Conservation (phyloP, 1,140 invertebrate genomes). For the Ridgeia piscesae region DNA sequence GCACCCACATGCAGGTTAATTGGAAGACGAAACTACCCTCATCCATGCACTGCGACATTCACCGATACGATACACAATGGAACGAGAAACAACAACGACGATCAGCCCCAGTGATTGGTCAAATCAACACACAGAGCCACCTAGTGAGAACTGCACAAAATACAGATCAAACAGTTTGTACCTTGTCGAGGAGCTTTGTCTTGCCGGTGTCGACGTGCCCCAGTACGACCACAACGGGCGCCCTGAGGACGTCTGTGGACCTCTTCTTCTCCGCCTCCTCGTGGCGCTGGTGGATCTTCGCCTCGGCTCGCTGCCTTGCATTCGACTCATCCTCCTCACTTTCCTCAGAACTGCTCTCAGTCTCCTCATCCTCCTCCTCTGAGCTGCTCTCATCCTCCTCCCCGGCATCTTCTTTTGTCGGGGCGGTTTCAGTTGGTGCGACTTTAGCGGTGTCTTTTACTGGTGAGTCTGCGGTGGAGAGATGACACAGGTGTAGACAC, state of each 20-base stretch:
- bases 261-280: conserved; percentile 82
- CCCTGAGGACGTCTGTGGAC: conserved; percentile 77
- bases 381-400: background rate
- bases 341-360: conserved; percentile 7
- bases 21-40: too few species aligned
- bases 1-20: too few species aligned
- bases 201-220: conserved; percentile 99
- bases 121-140: background rate
- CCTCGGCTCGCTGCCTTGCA: background rate
- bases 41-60: too few species aligned
- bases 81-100: too few species aligned
- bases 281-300: conserved; percentile 63
- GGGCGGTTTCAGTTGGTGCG: background rate
- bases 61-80: too few species aligned
- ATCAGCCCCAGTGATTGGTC: background rate
- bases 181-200: conserved; percentile 98
- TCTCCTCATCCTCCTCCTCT: conserved; percentile 9
- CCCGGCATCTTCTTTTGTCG: background rate
- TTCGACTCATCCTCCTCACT: conserved; percentile 22
- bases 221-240: conserved; percentile 96
- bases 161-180: conserved; percentile 33
- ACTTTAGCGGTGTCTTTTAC: background rate
- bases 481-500: background rate
- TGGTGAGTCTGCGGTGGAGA: background rate
- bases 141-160: background rate